Base-by-base conservation (phyloP, 2,113 vertebrate genomes). In the Porphyrio hochstetteri region DNA sequence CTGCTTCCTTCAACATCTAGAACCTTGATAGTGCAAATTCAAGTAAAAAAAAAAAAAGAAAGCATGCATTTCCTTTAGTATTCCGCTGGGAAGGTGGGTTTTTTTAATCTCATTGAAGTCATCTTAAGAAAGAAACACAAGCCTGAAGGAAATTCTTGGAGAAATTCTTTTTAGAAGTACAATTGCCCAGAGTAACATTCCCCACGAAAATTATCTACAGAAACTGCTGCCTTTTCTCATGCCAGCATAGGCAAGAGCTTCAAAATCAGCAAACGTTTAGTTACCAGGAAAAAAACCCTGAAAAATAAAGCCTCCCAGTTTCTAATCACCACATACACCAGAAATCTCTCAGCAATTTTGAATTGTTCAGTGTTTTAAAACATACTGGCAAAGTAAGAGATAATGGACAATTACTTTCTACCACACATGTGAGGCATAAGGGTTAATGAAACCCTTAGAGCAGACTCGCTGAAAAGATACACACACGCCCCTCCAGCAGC, bases 101-200 rank as follows among this genome's bases (percentile, higher is more conserved):
- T 42, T 56, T 4, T 50, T 4, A 38, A 78, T 68, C 65, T 84
- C 65, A 78, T 83, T 92, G 89, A 93, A 89, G 29, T 74, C 42
- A 91, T 16, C 33, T 87, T 74, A 88, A 35, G 27, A 93, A 90
- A 84, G 42, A 90, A 90, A 96, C n/a, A 91, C 60, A 88, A 82
- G n/a, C 75, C 87, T 88, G 64, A 87, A 93, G 85, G 68, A 94
- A 83, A 81, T 86, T 81, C 48, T 83, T 67, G 38, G 7, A 78
- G 25, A 94, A 93, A 88, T 60, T 74, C 17, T 36, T 78, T 88
- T 86, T 72, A 86, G 6, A 95, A 83, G 52, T 53, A 82, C 21
- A 90, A 59, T 68, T 71, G 13, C 68, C 31, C 68, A 92, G 33
- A 92, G 72, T 83, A 90, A 88, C 29, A 60, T 53, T 88, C 77